phyloP scores from a whole-genome alignment of 2,797 vertebrate genomes.

The Podarcis siculus region DNA sequence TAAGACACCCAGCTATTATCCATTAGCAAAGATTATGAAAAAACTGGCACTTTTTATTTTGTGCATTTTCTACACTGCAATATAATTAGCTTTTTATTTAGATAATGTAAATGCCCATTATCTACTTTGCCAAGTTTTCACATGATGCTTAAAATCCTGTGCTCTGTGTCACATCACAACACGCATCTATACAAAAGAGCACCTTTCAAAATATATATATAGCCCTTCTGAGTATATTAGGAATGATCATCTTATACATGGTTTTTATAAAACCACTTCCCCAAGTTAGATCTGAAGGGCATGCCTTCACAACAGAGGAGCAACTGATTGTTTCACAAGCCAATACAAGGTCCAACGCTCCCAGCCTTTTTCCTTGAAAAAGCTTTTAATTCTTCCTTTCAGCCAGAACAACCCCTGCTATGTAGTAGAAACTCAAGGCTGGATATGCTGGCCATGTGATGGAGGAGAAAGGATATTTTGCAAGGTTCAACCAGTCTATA shows the following conservation, averaged over 20 bases:
- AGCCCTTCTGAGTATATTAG: not conserved
- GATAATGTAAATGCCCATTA: constrained; percentile 9
- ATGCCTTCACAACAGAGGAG: not conserved
- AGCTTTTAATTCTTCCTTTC: not conserved
- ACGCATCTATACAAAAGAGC: not conserved
- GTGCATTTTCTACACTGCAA: not conserved
- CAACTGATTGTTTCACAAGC: not conserved
- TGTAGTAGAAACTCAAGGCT: not conserved
- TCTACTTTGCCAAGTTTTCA: not conserved
- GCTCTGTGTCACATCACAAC: not conserved
- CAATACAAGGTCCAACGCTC: not conserved
- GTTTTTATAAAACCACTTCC: not conserved
- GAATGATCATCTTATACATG: not conserved
- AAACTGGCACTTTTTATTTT: not conserved
- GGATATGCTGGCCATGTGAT: not conserved
- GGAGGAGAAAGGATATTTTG: not conserved
- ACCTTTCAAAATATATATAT: not conserved
- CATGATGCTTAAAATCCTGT: not conserved
- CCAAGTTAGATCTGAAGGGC: not conserved
- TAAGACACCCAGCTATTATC: constrained; percentile 22
- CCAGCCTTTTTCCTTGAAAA: not conserved
- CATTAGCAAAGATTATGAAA: constrained; percentile 43
- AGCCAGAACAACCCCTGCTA: not conserved
- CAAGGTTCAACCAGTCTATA: not conserved
- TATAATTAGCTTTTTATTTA: constrained; percentile 5